These are phyloP conservation scores for Hyppa rectilinea DNA, from an alignment of 2,888 invertebrate genomes.

Conservation along the genomic window DNA sequence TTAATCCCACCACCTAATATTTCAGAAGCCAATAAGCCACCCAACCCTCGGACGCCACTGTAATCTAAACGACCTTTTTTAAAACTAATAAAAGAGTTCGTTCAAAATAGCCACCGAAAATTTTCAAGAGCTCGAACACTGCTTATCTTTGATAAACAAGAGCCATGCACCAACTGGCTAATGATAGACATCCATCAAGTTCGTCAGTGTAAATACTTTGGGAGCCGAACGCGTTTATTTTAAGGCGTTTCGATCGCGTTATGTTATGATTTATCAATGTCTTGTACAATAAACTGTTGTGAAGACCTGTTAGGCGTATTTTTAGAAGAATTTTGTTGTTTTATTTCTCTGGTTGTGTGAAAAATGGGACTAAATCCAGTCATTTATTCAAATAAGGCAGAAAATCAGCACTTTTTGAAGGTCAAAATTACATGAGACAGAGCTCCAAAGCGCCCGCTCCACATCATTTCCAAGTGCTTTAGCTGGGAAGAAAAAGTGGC, in stretches of 20 bases:
- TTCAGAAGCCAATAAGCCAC: constrained; percentile 86
- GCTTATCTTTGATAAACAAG: constrained; percentile 85
- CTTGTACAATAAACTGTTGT: constrained; percentile 58
- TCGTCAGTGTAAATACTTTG: constrained; percentile 79
- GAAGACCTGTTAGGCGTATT: constrained; percentile 11
- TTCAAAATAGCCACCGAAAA: constrained; percentile 89
- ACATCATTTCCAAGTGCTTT: too few species aligned
- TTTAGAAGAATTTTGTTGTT: constrained; percentile 19
- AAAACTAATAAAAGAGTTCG: constrained; percentile 89
- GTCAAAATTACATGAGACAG: too few species aligned
- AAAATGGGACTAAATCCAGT: too few species aligned
- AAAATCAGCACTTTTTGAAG: too few species aligned
- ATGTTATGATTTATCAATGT: constrained; percentile 70
- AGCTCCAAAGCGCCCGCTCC: too few species aligned
- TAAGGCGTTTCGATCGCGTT: constrained; percentile 70
- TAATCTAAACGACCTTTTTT: constrained; percentile 90
- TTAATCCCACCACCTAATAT: constrained; percentile 85
- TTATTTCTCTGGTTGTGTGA: background rate
- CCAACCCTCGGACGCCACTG: constrained; percentile 80
- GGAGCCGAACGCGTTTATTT: constrained; percentile 74
- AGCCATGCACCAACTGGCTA: constrained; percentile 77
- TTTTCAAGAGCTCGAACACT: constrained; percentile 81
- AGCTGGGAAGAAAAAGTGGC: too few species aligned
- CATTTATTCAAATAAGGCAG: too few species aligned
- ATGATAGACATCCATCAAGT: constrained; percentile 86